Conservation (phyloP, 2,888 invertebrate species). For the Cheilosia variabilis region DNA sequence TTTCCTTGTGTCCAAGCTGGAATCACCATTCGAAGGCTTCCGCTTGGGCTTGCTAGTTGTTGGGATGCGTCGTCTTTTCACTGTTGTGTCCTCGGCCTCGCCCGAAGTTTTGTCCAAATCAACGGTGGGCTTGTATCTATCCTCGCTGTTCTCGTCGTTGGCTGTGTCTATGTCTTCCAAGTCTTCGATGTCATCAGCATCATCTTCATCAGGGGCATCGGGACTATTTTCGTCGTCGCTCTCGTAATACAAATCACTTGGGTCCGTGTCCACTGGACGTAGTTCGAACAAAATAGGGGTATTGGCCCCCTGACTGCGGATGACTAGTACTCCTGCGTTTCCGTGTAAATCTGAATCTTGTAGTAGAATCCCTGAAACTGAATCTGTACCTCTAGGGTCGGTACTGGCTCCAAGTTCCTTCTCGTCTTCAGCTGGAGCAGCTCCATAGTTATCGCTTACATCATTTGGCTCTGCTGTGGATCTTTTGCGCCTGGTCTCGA, state of each 20-base stretch:
- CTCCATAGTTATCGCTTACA: not conserved
- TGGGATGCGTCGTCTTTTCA: not conserved
- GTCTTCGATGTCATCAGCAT: not conserved
- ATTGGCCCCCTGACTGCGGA: conserved; percentile 5
- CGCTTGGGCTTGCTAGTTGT: conserved; percentile 13
- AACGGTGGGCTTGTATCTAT: not conserved
- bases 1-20: not conserved
- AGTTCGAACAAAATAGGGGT: conserved; percentile 47
- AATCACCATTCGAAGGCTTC: not conserved
- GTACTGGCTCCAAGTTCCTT: not conserved
- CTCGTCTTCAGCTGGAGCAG: not conserved
- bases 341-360: conserved; percentile 31
- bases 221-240: not conserved
- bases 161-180: not conserved
- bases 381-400: not conserved
- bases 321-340: conserved; percentile 39
- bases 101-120: not conserved
- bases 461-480: not conserved
- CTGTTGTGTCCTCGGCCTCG: not conserved
- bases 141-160: not conserved
- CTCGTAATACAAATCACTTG: not conserved
- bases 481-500: conserved; percentile 19
- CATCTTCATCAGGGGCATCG: not conserved
- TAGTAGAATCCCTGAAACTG: conserved; percentile 10
- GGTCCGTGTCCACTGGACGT: conserved; percentile 20